These are phyloP conservation scores for Drosophila biarmipes DNA, from an alignment of 1,140 invertebrate genomes.

Conservation along the genomic window DNA sequence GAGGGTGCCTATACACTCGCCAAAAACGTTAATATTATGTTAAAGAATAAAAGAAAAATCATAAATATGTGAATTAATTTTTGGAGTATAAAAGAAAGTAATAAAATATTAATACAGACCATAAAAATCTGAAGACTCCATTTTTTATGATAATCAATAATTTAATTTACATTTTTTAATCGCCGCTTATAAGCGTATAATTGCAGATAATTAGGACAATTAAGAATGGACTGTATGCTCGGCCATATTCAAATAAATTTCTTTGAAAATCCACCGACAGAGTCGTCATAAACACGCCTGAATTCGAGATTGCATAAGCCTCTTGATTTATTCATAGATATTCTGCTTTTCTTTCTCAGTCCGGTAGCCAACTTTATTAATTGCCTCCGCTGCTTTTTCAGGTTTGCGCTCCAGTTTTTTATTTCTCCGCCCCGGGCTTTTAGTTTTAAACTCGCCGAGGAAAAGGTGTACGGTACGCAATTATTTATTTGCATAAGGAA, in stretches of 20 bases:
- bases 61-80: too few relatives aligned
- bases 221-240: slow-evolving; percentile 5
- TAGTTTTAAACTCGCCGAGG: slow-evolving; percentile 23
- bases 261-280: slow-evolving; percentile 9
- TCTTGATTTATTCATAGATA: slow-evolving; percentile 46
- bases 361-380: slow-evolving; percentile 35
- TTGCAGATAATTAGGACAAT: slow-evolving; percentile 21
- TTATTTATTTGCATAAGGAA: slow-evolving; percentile 73
- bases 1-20: not conserved
- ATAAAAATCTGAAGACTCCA: not conserved
- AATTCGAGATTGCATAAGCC: slow-evolving; percentile 37
- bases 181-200: not conserved
- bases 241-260: slow-evolving; percentile 16
- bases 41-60: too few relatives aligned
- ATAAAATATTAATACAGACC: not conserved
- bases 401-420: slow-evolving; percentile 23
- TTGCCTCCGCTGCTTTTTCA: slow-evolving; percentile 31
- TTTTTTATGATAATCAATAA: slow-evolving; percentile 1
- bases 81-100: not conserved
- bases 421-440: slow-evolving; percentile 13
- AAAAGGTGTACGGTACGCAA: slow-evolving; percentile 67
- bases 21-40: too few relatives aligned
- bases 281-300: slow-evolving; percentile 15
- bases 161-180: not conserved
- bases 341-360: slow-evolving; percentile 21